phyloP scores from a whole-genome alignment of 2,797 vertebrate species.

The Spinibarbus caldwelli region DNA sequence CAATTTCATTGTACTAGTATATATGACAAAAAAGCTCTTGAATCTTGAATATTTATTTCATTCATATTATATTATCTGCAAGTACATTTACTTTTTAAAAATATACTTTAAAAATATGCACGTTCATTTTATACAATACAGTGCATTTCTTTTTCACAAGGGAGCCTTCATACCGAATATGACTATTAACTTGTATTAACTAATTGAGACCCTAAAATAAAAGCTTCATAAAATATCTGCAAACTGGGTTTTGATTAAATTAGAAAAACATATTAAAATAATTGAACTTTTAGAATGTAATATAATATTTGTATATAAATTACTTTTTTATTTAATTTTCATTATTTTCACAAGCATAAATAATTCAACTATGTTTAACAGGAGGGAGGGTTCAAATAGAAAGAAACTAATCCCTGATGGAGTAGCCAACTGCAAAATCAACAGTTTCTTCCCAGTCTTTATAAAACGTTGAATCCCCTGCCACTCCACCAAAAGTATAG shows the following conservation, averaged over 20 bases:
- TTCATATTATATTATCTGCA: too few species aligned
- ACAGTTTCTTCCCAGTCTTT: background rate
- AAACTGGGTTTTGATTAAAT: background rate
- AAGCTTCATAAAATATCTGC: too few species aligned
- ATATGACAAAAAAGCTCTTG: too few species aligned
- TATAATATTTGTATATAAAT: background rate
- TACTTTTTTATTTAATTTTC: background rate
- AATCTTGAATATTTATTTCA: too few species aligned
- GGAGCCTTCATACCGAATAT: background rate
- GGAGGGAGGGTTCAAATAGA: background rate
- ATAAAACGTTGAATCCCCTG: background rate
- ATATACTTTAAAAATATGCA: too few species aligned
- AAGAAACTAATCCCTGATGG: background rate
- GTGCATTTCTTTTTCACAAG: background rate
- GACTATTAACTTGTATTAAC: too few species aligned
- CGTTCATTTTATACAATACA: background rate
- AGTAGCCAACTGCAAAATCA: slow-evolving; percentile 16
- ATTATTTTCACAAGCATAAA: background rate
- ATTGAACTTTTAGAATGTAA: background rate
- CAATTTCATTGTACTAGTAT: too few species aligned
- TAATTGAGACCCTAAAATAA: too few species aligned
- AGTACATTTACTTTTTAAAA: background rate
- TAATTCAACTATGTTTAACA: background rate
- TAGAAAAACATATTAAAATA: background rate
- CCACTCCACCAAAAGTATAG: background rate